These are phyloP conservation scores for Torymus auratus DNA, from an alignment of 2,888 invertebrate genomes.

Conservation along the genomic window DNA sequence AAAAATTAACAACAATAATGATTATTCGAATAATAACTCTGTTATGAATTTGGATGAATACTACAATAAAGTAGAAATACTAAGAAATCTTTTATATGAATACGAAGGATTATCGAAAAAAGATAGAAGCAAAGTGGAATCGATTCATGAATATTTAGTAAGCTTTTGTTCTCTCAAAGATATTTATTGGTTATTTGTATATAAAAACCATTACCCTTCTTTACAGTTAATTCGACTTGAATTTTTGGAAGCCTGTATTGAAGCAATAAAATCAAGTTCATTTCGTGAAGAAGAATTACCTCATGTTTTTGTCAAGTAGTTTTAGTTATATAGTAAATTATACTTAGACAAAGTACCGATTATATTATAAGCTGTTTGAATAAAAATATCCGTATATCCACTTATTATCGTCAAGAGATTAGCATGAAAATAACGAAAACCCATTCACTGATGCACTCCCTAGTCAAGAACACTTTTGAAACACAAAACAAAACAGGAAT, in stretches of 20 bases:
- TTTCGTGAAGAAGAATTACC: no score
- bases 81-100: conserved; percentile 66
- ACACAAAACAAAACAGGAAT: no score
- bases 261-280: conserved; percentile 29
- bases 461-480: no score
- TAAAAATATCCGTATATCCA: no score
- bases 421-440: no score
- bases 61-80: conserved; percentile 62
- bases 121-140: conserved; percentile 67
- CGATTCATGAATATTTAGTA: conserved; percentile 70
- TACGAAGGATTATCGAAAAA: conserved; percentile 64
- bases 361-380: no score
- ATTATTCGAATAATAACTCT: not conserved
- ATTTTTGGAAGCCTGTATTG: conserved; percentile 63
- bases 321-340: no score
- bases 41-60: conserved; percentile 59
- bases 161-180: not conserved
- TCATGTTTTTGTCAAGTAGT: no score
- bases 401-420: no score
- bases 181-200: not conserved
- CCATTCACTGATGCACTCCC: no score
- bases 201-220: not conserved
- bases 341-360: not conserved
- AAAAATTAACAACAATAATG: not conserved
- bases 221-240: conserved; percentile 62